These are phyloP conservation scores for Mythimna loreyi DNA, from an alignment of 2,888 invertebrate genomes.

Conservation along the genomic window DNA sequence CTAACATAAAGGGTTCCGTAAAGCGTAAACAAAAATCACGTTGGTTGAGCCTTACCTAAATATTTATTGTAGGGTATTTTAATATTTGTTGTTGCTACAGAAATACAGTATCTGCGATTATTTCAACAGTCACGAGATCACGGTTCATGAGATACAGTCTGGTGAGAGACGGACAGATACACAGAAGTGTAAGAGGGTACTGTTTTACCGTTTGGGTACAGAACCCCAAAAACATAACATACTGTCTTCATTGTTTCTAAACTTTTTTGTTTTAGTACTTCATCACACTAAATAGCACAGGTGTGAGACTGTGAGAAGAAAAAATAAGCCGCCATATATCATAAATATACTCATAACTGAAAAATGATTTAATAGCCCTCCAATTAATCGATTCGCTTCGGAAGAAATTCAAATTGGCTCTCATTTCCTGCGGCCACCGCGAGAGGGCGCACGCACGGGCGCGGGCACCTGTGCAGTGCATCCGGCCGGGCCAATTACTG, in stretches of 20 bases:
- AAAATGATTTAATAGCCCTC: constrained; percentile 71
- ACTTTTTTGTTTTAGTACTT: constrained; percentile 37
- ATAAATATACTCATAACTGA: constrained; percentile 61
- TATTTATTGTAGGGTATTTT: too few species aligned
- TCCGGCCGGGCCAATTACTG: constrained; percentile 87
- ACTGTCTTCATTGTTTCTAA: constrained; percentile 52
- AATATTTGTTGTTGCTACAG: too few species aligned
- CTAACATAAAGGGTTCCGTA: too few species aligned
- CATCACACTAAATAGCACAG: constrained; percentile 47
- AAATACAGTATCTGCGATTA: too few species aligned
- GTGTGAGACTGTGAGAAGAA: constrained; percentile 55
- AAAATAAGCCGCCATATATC: constrained; percentile 55
- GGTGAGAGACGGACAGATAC: too few species aligned
- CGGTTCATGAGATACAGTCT: too few species aligned
- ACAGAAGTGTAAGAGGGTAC: too few species aligned
- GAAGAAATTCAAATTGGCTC: constrained; percentile 88
- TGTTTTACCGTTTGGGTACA: too few species aligned
- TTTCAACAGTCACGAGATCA: too few species aligned
- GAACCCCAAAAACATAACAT: constrained; percentile 38
- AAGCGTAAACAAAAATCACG: too few species aligned
- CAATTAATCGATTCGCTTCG: constrained; percentile 84
- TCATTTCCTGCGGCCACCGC: constrained; percentile 83
- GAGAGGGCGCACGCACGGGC: constrained; percentile 81
- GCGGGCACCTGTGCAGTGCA: constrained; percentile 83
- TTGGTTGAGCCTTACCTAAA: too few species aligned